Base-by-base conservation (phyloP, 37 sponge, comb jelly and placozoan genomes). In the Cladorhizidae sp. region DNA sequence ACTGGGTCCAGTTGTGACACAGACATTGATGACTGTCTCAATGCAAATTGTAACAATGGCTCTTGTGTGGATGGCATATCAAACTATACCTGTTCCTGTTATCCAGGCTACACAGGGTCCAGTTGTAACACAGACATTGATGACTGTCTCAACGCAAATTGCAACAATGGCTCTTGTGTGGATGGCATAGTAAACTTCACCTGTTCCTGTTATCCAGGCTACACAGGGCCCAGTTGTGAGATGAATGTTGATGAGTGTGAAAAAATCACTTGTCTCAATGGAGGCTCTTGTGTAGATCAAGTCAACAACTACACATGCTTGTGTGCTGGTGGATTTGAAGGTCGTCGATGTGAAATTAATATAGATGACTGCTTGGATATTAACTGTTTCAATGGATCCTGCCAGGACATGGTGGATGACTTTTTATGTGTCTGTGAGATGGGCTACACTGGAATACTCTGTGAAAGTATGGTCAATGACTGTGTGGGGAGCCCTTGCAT, bases 271-370 rank as follows among this genome's bases (percentile, higher is more conserved):
- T 92, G 88, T 80, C 1, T 54, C 25, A 85, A 90, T 31, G 88
- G 92, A 26, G 80, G 71, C 17, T 45, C 74, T 58, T 84, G 85
- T 57, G 40, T 40, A 20, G 85, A 87, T 51, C 36, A 36, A 50
- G 32, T 67, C 7, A 42, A 74, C 31, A 72, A 54, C 32, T 92
- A 74, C 59, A 26, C 64, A 15, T 92, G 93, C 70, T 69, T 73
- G 40, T 92, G 92, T 80, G 41, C 51, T 6, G 43, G 15, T 29
- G 89, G 82, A 11, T 92, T 52, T 58, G 83, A 70, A 25, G 95
- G 90, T 21, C 0, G 15, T 0, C 52, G 56, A 29, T 89, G 90
- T 42, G 76, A 75, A 28, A 9, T 69, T 2, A 59, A 77, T 33
- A 57, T 85, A 15, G 70, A 71, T 45, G 86, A 85, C 21, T 85